Evolutionary conservation across 2,888 invertebrate species (phyloP), one percentile per base, ranked within the genome.

Genomic region (Timandra comae): DNA sequence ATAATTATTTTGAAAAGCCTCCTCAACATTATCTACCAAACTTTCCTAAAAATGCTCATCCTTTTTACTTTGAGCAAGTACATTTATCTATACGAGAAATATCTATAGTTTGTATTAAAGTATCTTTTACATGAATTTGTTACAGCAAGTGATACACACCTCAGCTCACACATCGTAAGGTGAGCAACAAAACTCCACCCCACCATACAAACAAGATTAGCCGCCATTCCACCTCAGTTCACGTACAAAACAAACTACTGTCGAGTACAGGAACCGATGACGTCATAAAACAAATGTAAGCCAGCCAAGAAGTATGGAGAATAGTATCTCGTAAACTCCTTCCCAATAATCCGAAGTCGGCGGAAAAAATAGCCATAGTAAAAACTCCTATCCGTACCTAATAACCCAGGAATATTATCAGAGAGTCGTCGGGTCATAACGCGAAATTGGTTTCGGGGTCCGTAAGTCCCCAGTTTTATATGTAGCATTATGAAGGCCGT

Each of bases 401-500:
- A 85, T 85, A 85, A 80, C 85, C 81, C 84, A 77, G 75, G 84
- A 85, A 85, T 85, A 85, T 85, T 85, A 85, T 85, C 85, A 81
- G 77, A 75, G 80, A 85, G 77, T 85, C 85, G 84, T 80, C 81
- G 84, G 85, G 86, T 86, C 86, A 85, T 86, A 86, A 86, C 85
- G 80, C 78, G 76, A 86, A 86, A 86, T 86, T 86, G 86, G 86
- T 86, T 86, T 82, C 78, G 85, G 86, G 86, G 85, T 82, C 85
- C 84, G 81, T 84, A 82, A 82, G 82, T 75, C 78, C 81, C 85
- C 81, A 81, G 85, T 86, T 86, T 86, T 86, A 86, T 86, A 85
- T 84, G 84, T 85, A 77, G 85, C 85, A 85, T 85, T 85, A 85
- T 85, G 86, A 84, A 82, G 84, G 85, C 85, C 86, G 86, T 86